phyloP scores from a whole-genome alignment of 2,888 invertebrate species.

The Microplitis manilae region DNA sequence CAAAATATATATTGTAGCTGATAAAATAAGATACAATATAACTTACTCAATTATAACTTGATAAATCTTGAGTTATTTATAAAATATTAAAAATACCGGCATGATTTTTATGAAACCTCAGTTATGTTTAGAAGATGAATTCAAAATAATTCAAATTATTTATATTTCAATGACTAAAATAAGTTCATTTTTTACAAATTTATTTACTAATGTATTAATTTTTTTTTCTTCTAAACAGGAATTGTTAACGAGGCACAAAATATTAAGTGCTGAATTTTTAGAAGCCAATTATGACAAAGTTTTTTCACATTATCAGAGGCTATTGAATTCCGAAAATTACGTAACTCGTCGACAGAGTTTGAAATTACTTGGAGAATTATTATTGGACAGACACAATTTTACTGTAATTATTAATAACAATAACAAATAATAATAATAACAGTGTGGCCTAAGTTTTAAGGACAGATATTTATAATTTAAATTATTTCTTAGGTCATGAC shows the following conservation, averaged over 20 bases:
- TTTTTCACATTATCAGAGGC: slow-evolving; percentile 95
- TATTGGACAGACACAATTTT: slow-evolving; percentile 99
- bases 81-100: too few species aligned
- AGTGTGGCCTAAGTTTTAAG: background rate
- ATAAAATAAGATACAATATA: background rate
- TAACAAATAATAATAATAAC: background rate
- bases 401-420: slow-evolving; percentile 85
- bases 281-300: slow-evolving; percentile 99
- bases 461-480: slow-evolving; percentile 13
- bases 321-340: slow-evolving; percentile 99
- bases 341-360: slow-evolving; percentile 99
- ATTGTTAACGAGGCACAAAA: slow-evolving; percentile 93
- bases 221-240: slow-evolving; percentile 79
- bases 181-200: slow-evolving; percentile 7
- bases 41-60: too few species aligned
- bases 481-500: slow-evolving; percentile 83
- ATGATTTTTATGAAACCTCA: too few species aligned
- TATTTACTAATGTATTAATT: too few species aligned
- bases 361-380: slow-evolving; percentile 95
- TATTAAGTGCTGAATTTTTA: slow-evolving; percentile 97
- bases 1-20: too few species aligned
- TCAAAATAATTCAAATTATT: too few species aligned
- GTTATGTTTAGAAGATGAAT: too few species aligned
- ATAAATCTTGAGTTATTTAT: too few species aligned
- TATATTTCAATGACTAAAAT: too few species aligned